phyloP scores from a whole-genome alignment of 2,113 vertebrate species.

The Coreoperca whiteheadi region DNA sequence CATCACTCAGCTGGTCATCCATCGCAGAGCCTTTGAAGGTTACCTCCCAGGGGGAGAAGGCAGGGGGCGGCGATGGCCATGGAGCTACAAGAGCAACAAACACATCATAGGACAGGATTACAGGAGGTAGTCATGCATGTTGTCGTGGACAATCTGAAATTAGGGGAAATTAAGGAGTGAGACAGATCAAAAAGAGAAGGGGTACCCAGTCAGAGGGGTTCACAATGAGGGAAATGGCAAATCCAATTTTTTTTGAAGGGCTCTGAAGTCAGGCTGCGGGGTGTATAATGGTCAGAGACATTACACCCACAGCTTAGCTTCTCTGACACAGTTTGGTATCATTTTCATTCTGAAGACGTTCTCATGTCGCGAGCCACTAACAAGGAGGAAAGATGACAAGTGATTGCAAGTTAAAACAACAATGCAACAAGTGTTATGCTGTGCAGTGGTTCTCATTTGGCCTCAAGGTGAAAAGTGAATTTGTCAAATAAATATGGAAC shows the following conservation, averaged over 20 bases:
- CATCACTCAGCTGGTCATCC: constrained; percentile 65
- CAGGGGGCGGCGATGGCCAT: constrained; percentile 53
- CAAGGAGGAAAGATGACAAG: constrained; percentile 7
- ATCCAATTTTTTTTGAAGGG: constrained; percentile 56
- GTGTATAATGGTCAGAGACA: constrained; percentile 61
- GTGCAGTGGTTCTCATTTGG: background rate
- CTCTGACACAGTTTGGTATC: constrained; percentile 46
- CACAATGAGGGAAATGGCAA: constrained; percentile 55
- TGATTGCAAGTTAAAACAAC: background rate
- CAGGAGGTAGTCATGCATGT: constrained; percentile 62
- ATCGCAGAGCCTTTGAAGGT: constrained; percentile 61
- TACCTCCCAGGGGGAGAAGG: constrained; percentile 39
- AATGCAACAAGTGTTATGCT: background rate
- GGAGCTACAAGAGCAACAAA: constrained; percentile 70
- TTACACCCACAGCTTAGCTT: constrained; percentile 42
- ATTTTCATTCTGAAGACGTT: constrained; percentile 11
- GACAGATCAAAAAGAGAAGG: constrained; percentile 71
- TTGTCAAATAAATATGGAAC: background rate
- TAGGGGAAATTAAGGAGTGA: constrained; percentile 63
- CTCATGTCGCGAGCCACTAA: background rate
- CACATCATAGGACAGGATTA: constrained; percentile 75
- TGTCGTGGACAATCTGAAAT: constrained; percentile 55
- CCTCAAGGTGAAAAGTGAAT: background rate
- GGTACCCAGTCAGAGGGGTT: constrained; percentile 44
- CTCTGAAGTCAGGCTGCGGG: constrained; percentile 72